Evolutionary conservation across 1,140 invertebrate species (phyloP).

Genomic region (Zaprionus vittiger): DNA sequence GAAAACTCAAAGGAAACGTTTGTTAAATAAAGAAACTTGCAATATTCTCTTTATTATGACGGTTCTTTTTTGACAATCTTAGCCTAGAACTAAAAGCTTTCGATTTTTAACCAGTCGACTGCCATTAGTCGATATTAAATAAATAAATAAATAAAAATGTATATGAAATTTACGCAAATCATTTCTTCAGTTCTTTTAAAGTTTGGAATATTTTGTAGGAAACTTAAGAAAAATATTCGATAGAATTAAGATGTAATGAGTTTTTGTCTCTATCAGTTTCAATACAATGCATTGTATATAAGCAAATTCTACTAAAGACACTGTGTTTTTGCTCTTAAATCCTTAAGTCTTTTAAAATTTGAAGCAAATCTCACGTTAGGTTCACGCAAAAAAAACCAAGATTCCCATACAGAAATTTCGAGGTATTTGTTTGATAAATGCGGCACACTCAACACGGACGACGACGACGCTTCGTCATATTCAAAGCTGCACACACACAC

Average conservation of each 20-base stretch:
- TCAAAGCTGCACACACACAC: slow-evolving; percentile 33
- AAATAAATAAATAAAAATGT: too few relatives aligned
- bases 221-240: not conserved
- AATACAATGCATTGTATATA: too few relatives aligned
- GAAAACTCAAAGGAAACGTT: too few relatives aligned
- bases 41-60: too few relatives aligned
- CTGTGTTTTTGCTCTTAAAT: not conserved
- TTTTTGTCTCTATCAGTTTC: too few relatives aligned
- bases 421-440: slow-evolving; percentile 53
- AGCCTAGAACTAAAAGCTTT: too few relatives aligned
- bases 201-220: not conserved
- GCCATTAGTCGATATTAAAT: too few relatives aligned
- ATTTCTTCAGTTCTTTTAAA: not conserved
- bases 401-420: slow-evolving; percentile 36
- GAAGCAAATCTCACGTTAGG: slow-evolving; percentile 4
- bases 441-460: slow-evolving; percentile 24
- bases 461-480: slow-evolving; percentile 45
- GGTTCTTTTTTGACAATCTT: too few relatives aligned
- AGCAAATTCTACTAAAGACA: not conserved
- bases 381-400: not conserved
- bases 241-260: not conserved
- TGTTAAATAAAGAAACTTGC: too few relatives aligned
- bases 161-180: too few relatives aligned
- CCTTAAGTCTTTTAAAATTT: not conserved
- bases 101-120: too few relatives aligned